phyloP scores from a whole-genome alignment of 2,888 invertebrate genomes.

The Morpho helenor region DNA sequence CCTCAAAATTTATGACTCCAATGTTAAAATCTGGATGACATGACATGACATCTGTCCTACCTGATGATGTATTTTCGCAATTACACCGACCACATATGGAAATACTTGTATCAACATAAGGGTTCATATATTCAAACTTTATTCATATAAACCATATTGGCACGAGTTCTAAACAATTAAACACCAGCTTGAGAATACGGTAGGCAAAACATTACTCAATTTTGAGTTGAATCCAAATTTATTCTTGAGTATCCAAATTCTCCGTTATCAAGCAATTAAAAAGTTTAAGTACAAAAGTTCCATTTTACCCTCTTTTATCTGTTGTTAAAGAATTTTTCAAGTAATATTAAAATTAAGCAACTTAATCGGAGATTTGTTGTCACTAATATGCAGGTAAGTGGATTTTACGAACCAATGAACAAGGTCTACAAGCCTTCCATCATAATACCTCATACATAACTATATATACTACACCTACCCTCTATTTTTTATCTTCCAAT shows the following conservation, averaged over 20 bases:
- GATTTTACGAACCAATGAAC: slow-evolving; percentile 45
- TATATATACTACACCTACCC: too few species aligned
- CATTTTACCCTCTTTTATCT: slow-evolving; percentile 29
- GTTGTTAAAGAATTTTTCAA: slow-evolving; percentile 41
- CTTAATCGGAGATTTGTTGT: slow-evolving; percentile 54
- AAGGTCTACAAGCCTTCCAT: background rate
- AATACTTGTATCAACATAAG: too few species aligned
- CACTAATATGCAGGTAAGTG: slow-evolving; percentile 48
- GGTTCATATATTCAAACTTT: too few species aligned
- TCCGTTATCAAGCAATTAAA: slow-evolving; percentile 28
- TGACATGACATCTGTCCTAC: too few species aligned
- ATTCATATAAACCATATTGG: too few species aligned
- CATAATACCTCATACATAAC: too few species aligned
- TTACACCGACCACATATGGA: too few species aligned
- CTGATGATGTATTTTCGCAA: too few species aligned
- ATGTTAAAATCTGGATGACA: background rate
- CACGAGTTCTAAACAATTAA: too few species aligned
- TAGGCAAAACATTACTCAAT: background rate
- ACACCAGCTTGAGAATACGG: too few species aligned
- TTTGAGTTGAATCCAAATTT: slow-evolving; percentile 12
- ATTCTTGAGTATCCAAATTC: slow-evolving; percentile 13
- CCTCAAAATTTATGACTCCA: too few species aligned
- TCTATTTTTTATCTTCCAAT: too few species aligned
- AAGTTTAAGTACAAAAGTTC: slow-evolving; percentile 21
- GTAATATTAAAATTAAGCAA: slow-evolving; percentile 50